Conservation (phyloP, 2,113 vertebrate species). For the Columba livia region DNA sequence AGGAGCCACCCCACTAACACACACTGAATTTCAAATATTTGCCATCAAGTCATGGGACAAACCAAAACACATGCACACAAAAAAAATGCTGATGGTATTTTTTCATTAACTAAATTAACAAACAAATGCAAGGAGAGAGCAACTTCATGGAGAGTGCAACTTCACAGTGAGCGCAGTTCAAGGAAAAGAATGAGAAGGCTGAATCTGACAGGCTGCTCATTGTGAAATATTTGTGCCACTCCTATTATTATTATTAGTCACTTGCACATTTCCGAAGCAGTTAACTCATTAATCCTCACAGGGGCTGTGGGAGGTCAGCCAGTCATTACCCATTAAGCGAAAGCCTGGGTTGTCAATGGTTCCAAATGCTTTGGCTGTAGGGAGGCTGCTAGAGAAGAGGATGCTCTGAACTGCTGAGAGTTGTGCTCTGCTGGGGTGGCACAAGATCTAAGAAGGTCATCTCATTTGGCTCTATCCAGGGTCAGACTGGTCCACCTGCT, state of each 20-base stretch:
- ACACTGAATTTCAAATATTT: constrained; percentile 1
- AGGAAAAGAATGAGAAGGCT: not conserved
- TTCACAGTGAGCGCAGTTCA: not conserved
- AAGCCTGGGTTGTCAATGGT: not conserved
- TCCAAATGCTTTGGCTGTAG: not conserved
- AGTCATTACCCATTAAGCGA: not conserved
- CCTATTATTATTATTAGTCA: constrained; percentile 12
- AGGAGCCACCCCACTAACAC: not conserved
- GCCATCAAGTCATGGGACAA: not conserved
- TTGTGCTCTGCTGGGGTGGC: not conserved
- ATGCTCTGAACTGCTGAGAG: not conserved
- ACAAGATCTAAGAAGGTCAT: not conserved
- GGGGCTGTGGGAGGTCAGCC: not conserved
- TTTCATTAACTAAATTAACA: not conserved
- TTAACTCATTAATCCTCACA: constrained; percentile 16
- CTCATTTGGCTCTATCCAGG: not conserved
- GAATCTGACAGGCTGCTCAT: not conserved
- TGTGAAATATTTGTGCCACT: constrained; percentile 27
- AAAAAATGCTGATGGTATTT: not conserved
- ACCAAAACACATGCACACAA: not conserved
- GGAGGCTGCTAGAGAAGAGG: not conserved
- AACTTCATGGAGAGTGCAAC: not conserved
- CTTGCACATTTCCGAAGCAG: not conserved
- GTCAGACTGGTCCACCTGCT: not conserved
- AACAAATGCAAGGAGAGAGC: not conserved